Conservation (phyloP, 2,888 invertebrate species). For the Agrotis exclamationis region DNA sequence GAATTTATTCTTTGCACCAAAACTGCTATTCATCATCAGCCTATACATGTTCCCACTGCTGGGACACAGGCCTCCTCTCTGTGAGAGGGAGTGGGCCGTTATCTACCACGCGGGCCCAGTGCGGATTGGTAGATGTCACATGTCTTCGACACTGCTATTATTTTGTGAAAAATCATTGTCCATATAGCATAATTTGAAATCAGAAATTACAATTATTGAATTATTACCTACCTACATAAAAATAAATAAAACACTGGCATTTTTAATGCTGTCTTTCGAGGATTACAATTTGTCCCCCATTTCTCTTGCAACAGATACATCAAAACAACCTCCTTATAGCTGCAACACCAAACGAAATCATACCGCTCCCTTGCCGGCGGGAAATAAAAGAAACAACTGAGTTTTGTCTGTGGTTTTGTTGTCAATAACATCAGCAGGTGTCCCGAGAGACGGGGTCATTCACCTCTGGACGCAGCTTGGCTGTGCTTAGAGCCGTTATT, state of each 20-base stretch:
- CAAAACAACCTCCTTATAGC: constrained; percentile 27
- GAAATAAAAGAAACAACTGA: constrained; percentile 87
- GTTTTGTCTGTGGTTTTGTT: constrained; percentile 73
- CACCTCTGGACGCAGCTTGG: constrained; percentile 75
- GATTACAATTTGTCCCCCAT: neutral
- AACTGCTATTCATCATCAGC: too few relatives aligned
- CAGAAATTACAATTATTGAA: neutral
- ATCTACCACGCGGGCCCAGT: too few relatives aligned
- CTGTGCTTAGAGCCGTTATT: constrained; percentile 74
- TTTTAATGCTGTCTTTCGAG: neutral
- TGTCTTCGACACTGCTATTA: too few relatives aligned
- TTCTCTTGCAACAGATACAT: constrained; percentile 20
- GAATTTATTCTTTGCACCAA: constrained; percentile 29
- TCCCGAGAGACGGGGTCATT: constrained; percentile 85
- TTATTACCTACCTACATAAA: too few relatives aligned
- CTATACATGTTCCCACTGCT: too few relatives aligned
- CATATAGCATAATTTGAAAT: neutral
- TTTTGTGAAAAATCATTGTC: constrained; percentile 1
- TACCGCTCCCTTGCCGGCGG: constrained; percentile 69
- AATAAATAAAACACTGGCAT: neutral
- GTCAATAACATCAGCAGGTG: constrained; percentile 90
- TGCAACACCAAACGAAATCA: constrained; percentile 59
- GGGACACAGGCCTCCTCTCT: too few relatives aligned
- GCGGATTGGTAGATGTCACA: too few relatives aligned
- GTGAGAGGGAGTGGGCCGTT: too few relatives aligned